Base-by-base conservation (phyloP, 2,113 vertebrate species). In the Forbesichthys agassizii region DNA sequence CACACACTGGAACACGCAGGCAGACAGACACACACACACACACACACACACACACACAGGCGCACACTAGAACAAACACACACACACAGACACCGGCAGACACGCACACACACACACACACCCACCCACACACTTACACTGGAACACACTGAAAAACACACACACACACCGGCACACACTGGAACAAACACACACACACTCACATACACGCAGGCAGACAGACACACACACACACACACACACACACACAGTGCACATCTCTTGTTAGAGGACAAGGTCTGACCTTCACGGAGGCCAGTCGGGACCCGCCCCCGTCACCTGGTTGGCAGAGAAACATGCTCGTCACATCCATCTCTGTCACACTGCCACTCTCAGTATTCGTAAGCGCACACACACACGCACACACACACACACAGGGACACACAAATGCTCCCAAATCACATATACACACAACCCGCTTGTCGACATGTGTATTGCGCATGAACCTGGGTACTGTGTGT, bases 281-380 rank as follows among this genome's bases (percentile, higher is more conserved):
- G 92, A 91, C 89, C 89, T 92, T 91, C 86, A 88, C 59, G 49
- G 33, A 20, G 74, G 83, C 86, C 88, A 75, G 84, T 61, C 11
- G 82, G 85, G 87, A 79, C 78, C 83, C 69, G 48, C 64, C 69
- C 85, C 77, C 73, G 68, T 91, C 85, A 77, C 86, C 84, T 73
- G 78, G 75, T 78, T 82, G 64, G 71, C 55, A 70, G 84, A 84
- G 86, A 84, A 80, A 86, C 79, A 66, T 54, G 71, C 13, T 55
- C 2, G 69, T 90, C 88, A 79, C 89, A 92, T 94, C 88, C 83
- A 85, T 95, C 92, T 93, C 75, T 92, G 93, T 92, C 93, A 89
- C 51, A 56, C 71, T 4, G n/a, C 47, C 55, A 55, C 56, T 48
- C 64, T 46, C 60, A 52, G 48, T 36, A 60, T 51, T 68, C 62